Evolutionary conservation across 2,888 invertebrate species (phyloP), one percentile per base, ranked within the genome.

Genomic region (Chouioia cunea): DNA sequence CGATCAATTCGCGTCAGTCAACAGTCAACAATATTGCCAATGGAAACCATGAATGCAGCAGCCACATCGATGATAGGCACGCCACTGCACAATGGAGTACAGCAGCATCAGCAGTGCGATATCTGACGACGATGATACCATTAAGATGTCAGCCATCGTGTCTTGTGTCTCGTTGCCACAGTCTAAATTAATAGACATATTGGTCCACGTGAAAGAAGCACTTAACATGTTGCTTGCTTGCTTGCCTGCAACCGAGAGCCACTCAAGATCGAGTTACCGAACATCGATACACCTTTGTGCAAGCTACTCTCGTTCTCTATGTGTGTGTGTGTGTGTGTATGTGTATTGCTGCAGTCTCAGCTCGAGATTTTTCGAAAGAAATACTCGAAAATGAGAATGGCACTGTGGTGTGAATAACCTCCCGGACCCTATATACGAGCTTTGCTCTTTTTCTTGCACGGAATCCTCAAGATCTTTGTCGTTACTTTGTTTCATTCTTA

Each of bases 201-300:
- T 81, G 79, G 44, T 27, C 56, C 14, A 78, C 80, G 81, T 81
- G 82, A 84, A 85, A 82, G 80, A 82, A 83, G 80, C 85, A 84
- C 85, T 85, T 82, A 82, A 79, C 80, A 77, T 76, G 77, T 77
- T 79, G 80, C 80, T 80, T 36, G 27, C 27, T 27, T 27, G 15
- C 57, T 65, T 18, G 58, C 58, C 10, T 44, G 46, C 79, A 83
- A 82, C 80, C 76, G 76, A 79, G 80, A 79, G 80, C 83, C 82
- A 85, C 84, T 85, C 79, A 81, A 83, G 84, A 85, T 85, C 84
- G 78, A 77, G 80, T 85, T 85, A 85, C 85, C 77, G 83, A 83
- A 85, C 84, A 84, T 85, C 83, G 82, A 85, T 82, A 81, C 76
- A 79, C 79, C 78, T 79, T 78, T 77, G 77, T 60, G 46, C 27